A percentile compares a stretch with the other conserved stretches of the same genome.
Evolutionary conservation across 2,888 invertebrate species (phyloP).

Genomic region (Latrodectus hesperus): DNA sequence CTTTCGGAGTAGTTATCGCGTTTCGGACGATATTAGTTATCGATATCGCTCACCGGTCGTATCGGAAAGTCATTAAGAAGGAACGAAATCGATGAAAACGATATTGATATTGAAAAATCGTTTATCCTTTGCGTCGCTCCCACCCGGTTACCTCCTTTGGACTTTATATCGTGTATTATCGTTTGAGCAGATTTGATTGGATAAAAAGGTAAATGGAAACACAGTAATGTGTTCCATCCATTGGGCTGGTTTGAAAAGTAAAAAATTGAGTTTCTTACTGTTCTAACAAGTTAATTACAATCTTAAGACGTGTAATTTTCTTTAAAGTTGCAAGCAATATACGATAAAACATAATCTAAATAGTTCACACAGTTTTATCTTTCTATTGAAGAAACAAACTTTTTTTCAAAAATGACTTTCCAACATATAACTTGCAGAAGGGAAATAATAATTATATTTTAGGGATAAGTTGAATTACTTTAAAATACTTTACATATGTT

Average conservation of each 20-base stretch:
- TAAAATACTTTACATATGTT: too few relatives aligned
- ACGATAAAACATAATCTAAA: background rate
- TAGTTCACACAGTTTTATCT: background rate
- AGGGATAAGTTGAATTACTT: too few relatives aligned
- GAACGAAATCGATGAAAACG: conserved; percentile 37
- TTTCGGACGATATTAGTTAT: conserved; percentile 48
- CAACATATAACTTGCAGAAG: too few relatives aligned
- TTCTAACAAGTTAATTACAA: background rate
- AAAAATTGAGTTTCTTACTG: background rate
- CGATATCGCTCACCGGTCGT: conserved; percentile 39
- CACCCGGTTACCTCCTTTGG: background rate
- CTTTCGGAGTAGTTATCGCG: conserved; percentile 32
- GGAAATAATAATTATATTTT: too few relatives aligned
- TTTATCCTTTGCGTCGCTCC: conserved; percentile 13
- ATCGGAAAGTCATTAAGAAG: conserved; percentile 60
- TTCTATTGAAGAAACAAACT: too few relatives aligned
- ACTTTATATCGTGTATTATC: background rate
- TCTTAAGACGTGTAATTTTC: background rate
- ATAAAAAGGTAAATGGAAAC: background rate
- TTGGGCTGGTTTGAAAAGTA: background rate
- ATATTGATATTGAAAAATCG: conserved; percentile 58
- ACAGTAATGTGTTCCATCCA: background rate
- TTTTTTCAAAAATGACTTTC: too few relatives aligned
- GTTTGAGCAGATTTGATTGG: conserved; percentile 1
- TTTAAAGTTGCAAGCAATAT: background rate